Evolutionary conservation across 2,113 vertebrate species (phyloP), one percentile per base, ranked within the genome.

Genomic region (Pedetes capensis): DNA sequence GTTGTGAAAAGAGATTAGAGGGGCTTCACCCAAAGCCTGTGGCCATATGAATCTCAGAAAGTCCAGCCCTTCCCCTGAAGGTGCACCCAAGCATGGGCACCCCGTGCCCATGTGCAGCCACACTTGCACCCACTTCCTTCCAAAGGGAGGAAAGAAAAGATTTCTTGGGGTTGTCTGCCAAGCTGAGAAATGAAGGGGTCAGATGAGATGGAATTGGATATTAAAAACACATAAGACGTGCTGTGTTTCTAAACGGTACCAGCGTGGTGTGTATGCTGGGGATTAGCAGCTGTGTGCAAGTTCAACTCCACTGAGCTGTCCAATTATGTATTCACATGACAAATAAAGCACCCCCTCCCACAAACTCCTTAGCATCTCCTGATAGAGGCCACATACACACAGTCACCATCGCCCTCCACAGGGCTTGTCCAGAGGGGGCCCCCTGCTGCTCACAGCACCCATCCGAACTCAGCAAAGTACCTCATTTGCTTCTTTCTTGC

Each of bases 151-250:
- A 29, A n/a, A 95, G 91, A 93, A 92, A 95, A 95, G 64, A 72
- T 91, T 97, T 93, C 97, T 96, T 96, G 91, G 94, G 86, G 64
- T 68, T 92, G 18, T 94, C 96, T 98, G 96, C 96, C 91, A 92
- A 96, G 55, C 98, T 98, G 97, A 98, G 96, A 97, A 97, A 96
- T 74, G 84, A 97, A 89, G 88, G 93, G 97, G 98, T 96, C 97
- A 97, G 97, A 95, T 71, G 92, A 97, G 97, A 98, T 98, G 97
- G 98, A 98, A 97, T 75, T 97, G 96, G 97, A 96, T 97, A 98
- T 98, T 98, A 98, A 98, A 98, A 98, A 96, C 97, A 95, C 93
- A 97, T 97, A 97, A 98, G 78, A 91, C 96, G 74, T 96, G 97
- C 98, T 98, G 97, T 95, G 97, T 96, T 97, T 97, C 97, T 98